phyloP scores from a whole-genome alignment of 2,888 invertebrate genomes.

The Macroteleia sp. region DNA sequence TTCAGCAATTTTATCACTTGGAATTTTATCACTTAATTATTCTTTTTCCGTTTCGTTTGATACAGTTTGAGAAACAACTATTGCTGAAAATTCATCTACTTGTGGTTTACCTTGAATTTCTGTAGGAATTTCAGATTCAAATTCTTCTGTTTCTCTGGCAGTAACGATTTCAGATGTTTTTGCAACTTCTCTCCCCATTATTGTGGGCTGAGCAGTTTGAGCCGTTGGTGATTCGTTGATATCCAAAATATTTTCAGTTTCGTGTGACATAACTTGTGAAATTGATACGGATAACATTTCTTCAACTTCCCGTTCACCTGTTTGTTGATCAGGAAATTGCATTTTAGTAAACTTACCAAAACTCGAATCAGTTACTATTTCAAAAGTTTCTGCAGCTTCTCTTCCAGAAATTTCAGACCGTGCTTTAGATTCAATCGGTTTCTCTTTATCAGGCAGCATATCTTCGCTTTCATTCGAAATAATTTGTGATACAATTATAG shows the following conservation, averaged over 20 bases:
- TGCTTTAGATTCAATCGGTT: constrained; percentile 30
- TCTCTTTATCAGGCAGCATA: not conserved
- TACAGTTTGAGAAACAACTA: constrained; percentile 73
- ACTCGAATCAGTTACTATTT: constrained; percentile 1
- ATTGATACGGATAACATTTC: constrained; percentile 75
- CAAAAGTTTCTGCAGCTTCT: constrained; percentile 82
- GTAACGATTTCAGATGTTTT: constrained; percentile 78
- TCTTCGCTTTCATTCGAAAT: too few species aligned
- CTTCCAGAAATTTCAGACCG: constrained; percentile 71
- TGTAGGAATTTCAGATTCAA: constrained; percentile 58
- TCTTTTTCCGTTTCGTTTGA: constrained; percentile 70
- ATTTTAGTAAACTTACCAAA: constrained; percentile 59
- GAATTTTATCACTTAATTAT: constrained; percentile 66
- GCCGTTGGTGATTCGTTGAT: constrained; percentile 61
- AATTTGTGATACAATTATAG: too few species aligned
- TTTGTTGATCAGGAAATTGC: constrained; percentile 68
- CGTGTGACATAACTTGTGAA: constrained; percentile 73
- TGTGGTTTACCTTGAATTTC: constrained; percentile 72
- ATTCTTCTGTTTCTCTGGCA: not conserved
- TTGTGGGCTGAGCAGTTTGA: constrained; percentile 74
- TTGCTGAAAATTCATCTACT: constrained; percentile 72
- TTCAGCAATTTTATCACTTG: constrained; percentile 73
- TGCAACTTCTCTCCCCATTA: constrained; percentile 83
- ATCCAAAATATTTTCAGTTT: constrained; percentile 76
- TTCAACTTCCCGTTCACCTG: constrained; percentile 72